phyloP scores from a whole-genome alignment of 2,113 vertebrate species.

The Nipponia nippon region DNA sequence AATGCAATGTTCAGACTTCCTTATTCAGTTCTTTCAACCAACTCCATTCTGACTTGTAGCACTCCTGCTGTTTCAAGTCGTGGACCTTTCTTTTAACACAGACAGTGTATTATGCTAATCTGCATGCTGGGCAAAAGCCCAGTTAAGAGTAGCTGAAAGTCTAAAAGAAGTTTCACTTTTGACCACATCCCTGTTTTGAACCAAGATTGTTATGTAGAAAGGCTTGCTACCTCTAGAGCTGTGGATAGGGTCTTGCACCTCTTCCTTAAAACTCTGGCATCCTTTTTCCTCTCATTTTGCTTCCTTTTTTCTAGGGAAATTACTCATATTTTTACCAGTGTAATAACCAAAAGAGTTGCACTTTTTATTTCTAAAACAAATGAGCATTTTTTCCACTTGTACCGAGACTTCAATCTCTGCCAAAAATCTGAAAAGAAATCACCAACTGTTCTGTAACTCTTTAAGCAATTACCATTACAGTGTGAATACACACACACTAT shows the following conservation, averaged over 20 bases:
- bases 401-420: background rate
- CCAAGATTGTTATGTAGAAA: background rate
- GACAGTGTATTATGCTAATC: constrained; percentile 10
- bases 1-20: background rate
- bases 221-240: background rate
- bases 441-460: constrained; percentile 53
- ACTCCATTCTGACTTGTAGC: background rate
- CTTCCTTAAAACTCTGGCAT: background rate
- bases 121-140: background rate
- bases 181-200: background rate
- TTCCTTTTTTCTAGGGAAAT: background rate
- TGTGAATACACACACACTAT: background rate
- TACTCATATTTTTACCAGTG: background rate
- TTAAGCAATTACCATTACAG: constrained; percentile 41
- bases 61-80: background rate
- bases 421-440: constrained; percentile 46
- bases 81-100: constrained; percentile 8
- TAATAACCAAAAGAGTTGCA: background rate
- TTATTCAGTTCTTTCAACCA: background rate
- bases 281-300: background rate
- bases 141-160: background rate
- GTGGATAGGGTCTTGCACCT: background rate
- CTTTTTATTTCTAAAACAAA: constrained; percentile 6
- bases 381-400: background rate
- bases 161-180: constrained; percentile 26